Conservation (phyloP, 2,797 vertebrate genomes). For the Borostomias antarcticus region DNA sequence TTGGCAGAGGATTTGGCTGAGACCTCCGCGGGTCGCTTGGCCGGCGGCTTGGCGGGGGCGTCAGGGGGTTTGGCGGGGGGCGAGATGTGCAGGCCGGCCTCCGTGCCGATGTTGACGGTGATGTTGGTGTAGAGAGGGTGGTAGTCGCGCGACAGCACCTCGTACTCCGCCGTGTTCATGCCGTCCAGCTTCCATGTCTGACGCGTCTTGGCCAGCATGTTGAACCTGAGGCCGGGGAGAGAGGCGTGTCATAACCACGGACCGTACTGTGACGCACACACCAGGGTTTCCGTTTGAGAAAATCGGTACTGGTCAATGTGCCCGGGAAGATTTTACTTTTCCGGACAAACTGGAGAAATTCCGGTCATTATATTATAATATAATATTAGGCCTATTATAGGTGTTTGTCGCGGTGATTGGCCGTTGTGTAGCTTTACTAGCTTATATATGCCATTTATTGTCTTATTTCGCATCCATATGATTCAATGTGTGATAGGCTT, state of each 20-base stretch:
- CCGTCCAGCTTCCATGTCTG: conserved; percentile 78
- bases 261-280: not conserved
- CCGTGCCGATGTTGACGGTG: conserved; percentile 78
- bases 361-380: no score
- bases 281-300: no score
- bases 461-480: no score
- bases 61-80: not conserved
- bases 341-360: no score
- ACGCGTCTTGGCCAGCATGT: conserved; percentile 79
- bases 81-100: conserved; percentile 55
- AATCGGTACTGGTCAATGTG: no score
- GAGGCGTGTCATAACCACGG: not conserved
- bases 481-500: no score
- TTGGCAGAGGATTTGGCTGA: conserved; percentile 5
- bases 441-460: no score
- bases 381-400: no score
- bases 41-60: conserved; percentile 12
- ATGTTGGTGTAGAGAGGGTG: conserved; percentile 82
- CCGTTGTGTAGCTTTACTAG: no score
- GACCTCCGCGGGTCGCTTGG: not conserved
- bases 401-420: no score
- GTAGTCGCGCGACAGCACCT: conserved; percentile 72
- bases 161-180: conserved; percentile 76
- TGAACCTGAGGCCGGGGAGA: conserved; percentile 67
- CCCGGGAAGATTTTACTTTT: no score